phyloP scores from a whole-genome alignment of 2,888 invertebrate species.

The Polydrusus tereticollis region DNA sequence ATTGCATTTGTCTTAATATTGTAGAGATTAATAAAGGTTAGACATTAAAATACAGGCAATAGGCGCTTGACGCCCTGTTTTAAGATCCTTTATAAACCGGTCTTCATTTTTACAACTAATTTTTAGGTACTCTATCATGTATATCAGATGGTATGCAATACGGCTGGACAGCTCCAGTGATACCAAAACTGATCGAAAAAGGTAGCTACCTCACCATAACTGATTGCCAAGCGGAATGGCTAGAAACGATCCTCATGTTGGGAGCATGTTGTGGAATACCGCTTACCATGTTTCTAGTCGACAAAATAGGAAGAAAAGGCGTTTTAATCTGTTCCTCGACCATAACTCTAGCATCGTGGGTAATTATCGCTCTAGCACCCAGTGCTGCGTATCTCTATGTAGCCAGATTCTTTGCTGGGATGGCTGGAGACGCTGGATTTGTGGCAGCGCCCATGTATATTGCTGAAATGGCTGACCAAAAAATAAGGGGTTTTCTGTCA shows the following conservation, averaged over 20 bases:
- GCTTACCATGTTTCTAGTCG: constrained; percentile 61
- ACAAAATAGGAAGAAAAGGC: constrained; percentile 61
- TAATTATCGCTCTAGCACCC: constrained; percentile 61
- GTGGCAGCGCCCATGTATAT: constrained; percentile 66
- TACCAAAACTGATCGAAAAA: constrained; percentile 59
- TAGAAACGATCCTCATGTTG: constrained; percentile 59
- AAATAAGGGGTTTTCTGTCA: constrained; percentile 64
- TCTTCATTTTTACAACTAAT: constrained; percentile 1
- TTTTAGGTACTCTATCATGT: constrained; percentile 63
- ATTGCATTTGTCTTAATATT: too few relatives aligned
- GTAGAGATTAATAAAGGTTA: too few relatives aligned
- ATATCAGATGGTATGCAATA: constrained; percentile 67
- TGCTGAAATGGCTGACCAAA: constrained; percentile 65
- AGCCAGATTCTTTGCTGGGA: constrained; percentile 63
- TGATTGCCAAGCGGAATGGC: constrained; percentile 57
- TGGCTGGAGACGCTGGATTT: constrained; percentile 65
- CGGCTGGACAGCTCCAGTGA: constrained; percentile 65
- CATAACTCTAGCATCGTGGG: constrained; percentile 62
- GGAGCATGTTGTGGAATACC: constrained; percentile 61
- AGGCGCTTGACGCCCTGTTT: too few relatives aligned
- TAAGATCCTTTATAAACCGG: too few relatives aligned
- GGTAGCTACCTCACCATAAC: constrained; percentile 60
- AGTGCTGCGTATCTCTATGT: constrained; percentile 60
- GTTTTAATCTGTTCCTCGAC: constrained; percentile 62
- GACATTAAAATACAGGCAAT: too few relatives aligned